phyloP scores from a whole-genome alignment of 2,113 vertebrate genomes.

The Cisticola juncidis region DNA sequence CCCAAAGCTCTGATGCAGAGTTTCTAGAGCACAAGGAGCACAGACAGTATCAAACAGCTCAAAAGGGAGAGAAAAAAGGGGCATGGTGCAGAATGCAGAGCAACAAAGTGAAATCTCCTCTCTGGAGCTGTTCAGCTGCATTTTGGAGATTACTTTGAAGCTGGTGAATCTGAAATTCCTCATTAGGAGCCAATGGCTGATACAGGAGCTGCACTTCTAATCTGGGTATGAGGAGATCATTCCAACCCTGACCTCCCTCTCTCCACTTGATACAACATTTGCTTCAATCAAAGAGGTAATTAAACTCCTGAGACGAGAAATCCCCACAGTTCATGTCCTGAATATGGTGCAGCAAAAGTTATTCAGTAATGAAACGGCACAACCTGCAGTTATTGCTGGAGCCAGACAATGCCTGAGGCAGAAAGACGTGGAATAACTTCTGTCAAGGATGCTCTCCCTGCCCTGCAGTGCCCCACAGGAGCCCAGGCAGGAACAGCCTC shows the following conservation, averaged over 20 bases:
- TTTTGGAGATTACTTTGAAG: conserved; percentile 23
- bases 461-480: neutral
- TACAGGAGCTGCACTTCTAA: neutral
- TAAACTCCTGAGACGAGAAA: conserved; percentile 38
- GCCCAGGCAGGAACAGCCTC: neutral
- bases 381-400: neutral
- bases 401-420: neutral
- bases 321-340: neutral
- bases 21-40: neutral
- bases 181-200: neutral
- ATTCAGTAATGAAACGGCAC: neutral
- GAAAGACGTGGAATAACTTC: neutral
- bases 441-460: neutral
- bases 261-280: conserved; percentile 18
- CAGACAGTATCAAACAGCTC: neutral
- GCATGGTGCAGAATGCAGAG: neutral
- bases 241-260: conserved; percentile 2
- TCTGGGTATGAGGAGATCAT: neutral
- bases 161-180: neutral
- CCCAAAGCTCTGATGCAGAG: neutral
- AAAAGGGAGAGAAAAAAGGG: neutral
- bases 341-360: neutral
- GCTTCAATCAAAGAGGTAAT: conserved; percentile 44
- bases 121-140: neutral
- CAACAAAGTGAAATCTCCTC: neutral